A percentile compares a stretch with the other conserved stretches of the same genome.
Conservation (phyloP, 2,888 invertebrate genomes). For the Diadromus collaris region DNA sequence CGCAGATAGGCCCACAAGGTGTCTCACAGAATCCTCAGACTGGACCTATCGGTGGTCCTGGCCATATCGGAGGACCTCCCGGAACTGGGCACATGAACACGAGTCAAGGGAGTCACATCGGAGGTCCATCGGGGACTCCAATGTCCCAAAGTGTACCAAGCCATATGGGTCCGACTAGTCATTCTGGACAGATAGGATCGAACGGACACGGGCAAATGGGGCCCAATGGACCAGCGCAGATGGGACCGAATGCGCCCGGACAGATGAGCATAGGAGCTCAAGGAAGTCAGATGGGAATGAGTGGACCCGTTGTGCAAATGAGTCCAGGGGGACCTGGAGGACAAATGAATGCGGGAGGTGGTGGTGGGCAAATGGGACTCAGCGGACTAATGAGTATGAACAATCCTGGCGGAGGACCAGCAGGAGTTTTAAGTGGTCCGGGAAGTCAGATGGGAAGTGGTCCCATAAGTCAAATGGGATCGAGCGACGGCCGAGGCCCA, state of each 20-base stretch:
- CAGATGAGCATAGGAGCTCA: conserved; percentile 67
- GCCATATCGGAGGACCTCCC: conserved; percentile 70
- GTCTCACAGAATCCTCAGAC: conserved; percentile 65
- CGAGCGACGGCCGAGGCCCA: conserved; percentile 66
- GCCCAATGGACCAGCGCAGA: conserved; percentile 67
- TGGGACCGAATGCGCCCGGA: conserved; percentile 67
- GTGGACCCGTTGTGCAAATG: conserved; percentile 59
- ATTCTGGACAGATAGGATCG: conserved; percentile 68
- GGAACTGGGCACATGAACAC: conserved; percentile 61
- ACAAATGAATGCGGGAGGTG: conserved; percentile 52
- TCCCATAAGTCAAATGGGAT: conserved; percentile 74
- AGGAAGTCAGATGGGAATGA: conserved; percentile 45
- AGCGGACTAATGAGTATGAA: conserved; percentile 15
- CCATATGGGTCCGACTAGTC: conserved; percentile 45
- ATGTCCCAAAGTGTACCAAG: conserved; percentile 72
- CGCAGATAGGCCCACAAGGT: conserved; percentile 52
- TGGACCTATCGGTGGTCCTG: conserved; percentile 77
- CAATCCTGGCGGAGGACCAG: conserved; percentile 50
- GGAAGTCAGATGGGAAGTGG: conserved; percentile 64
- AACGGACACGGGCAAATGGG: conserved; percentile 67
- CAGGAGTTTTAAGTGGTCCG: conserved; percentile 37
- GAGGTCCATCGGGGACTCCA: conserved; percentile 64
- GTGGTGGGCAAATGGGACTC: conserved; percentile 40
- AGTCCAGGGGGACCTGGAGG: conserved; percentile 49
- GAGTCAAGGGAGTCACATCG: conserved; percentile 65